Conservation (phyloP, 2,888 invertebrate species). For the Epiblema foenella region DNA sequence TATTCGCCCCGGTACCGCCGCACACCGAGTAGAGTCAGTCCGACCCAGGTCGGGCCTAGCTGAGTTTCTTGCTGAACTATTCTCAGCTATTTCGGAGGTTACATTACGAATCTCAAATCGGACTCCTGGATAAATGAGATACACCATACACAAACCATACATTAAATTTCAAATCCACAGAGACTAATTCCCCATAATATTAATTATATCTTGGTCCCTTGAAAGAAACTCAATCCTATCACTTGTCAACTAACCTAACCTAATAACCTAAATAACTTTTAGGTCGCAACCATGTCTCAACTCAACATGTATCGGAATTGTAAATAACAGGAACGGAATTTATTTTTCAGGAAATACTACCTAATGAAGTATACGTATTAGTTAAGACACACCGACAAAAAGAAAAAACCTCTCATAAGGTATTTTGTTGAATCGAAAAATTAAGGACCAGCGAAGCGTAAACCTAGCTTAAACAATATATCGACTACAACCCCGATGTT, state of each 20-base stretch:
- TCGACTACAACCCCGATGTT: slow-evolving; percentile 13
- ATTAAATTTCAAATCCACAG: too few species aligned
- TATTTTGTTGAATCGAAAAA: neutral
- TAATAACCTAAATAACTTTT: neutral
- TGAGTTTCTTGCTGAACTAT: too few species aligned
- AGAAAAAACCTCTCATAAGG: neutral
- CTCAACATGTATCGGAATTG: neutral
- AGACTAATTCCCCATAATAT: too few species aligned
- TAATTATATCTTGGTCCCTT: too few species aligned
- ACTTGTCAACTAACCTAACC: neutral
- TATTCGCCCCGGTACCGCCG: too few species aligned
- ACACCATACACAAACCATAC: too few species aligned
- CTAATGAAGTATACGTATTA: neutral
- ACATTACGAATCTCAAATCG: neutral
- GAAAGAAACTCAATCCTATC: too few species aligned
- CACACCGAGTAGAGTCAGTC: too few species aligned
- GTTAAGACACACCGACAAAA: too few species aligned
- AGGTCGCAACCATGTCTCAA: neutral
- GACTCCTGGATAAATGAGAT: neutral
- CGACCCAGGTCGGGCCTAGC: too few species aligned
- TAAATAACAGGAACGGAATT: neutral
- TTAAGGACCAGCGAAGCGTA: neutral
- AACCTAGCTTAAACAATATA: neutral
- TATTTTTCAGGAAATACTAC: neutral
- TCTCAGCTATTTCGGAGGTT: neutral